Percentiles rank a stretch among this genome's conserved stretches.
Evolutionary conservation across 1,140 invertebrate genomes (phyloP).

Genomic region (Pristionchus pacificus): DNA sequence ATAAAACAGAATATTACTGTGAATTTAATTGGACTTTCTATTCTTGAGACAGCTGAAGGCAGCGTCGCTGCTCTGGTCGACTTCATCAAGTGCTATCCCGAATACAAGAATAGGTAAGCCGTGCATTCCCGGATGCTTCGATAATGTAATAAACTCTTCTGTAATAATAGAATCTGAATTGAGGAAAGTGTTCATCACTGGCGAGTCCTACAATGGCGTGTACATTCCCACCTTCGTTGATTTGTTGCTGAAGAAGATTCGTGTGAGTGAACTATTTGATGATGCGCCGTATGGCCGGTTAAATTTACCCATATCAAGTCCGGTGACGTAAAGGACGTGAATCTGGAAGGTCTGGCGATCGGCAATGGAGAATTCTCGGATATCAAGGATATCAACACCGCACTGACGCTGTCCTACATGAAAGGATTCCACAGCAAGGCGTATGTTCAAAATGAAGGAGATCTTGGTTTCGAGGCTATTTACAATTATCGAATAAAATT

Average conservation of each 20-base stretch:
- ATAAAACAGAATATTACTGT: no score
- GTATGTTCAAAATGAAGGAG: no score
- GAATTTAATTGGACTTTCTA: no score
- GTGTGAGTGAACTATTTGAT: no score
- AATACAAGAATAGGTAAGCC: constrained; percentile 59
- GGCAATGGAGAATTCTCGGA: constrained; percentile 45
- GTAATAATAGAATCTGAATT: no score
- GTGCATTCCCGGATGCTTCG: no score
- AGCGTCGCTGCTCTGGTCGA: constrained; percentile 60
- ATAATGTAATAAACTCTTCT: no score
- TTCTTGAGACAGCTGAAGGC: constrained; percentile 51
- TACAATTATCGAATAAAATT: no score
- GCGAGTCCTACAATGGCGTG: constrained; percentile 60
- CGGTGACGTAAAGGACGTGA: no score
- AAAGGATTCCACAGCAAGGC: constrained; percentile 25
- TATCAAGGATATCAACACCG: constrained; percentile 34
- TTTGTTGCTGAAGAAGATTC: constrained; percentile 50
- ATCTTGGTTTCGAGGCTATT: no score
- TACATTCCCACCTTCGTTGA: constrained; percentile 61
- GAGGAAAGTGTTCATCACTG: constrained; percentile 61
- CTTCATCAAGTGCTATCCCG: constrained; percentile 63
- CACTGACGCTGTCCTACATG: constrained; percentile 24
- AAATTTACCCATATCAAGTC: constrained; percentile 22
- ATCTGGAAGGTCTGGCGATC: constrained; percentile 45
- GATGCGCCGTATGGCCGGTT: no score